These are phyloP conservation scores for Mola mola DNA, from an alignment of 2,113 vertebrate species.

Conservation along the genomic window DNA sequence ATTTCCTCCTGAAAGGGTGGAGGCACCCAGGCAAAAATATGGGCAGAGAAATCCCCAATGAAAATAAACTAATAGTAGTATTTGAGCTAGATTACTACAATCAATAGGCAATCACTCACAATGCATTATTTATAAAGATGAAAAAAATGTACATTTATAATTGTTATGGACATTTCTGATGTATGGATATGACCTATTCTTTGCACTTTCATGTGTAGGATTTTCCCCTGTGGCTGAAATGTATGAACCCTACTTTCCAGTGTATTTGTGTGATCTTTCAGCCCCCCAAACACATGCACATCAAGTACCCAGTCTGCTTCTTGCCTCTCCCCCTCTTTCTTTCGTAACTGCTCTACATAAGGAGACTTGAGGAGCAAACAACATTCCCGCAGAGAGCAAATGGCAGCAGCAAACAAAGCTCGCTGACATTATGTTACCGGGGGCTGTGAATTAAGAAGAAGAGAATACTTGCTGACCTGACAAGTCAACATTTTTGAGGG, in stretches of 20 bases:
- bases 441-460: slow-evolving; percentile 46
- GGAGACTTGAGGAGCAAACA: slow-evolving; percentile 35
- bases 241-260: slow-evolving; percentile 60
- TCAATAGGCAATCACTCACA: slow-evolving; percentile 82
- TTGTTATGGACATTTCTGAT: slow-evolving; percentile 69
- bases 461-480: slow-evolving; percentile 53
- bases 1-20: slow-evolving; percentile 5
- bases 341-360: slow-evolving; percentile 77
- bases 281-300: slow-evolving; percentile 27
- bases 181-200: slow-evolving; percentile 75
- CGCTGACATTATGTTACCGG: slow-evolving; percentile 59
- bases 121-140: slow-evolving; percentile 82
- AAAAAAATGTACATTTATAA: slow-evolving; percentile 74
- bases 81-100: slow-evolving; percentile 73
- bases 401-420: slow-evolving; percentile 60
- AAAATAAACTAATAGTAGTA: slow-evolving; percentile 59
- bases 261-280: slow-evolving; percentile 66
- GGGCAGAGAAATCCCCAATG: slow-evolving; percentile 31
- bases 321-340: slow-evolving; percentile 38
- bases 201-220: slow-evolving; percentile 64
- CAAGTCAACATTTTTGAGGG: slow-evolving; percentile 29
- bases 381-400: slow-evolving; percentile 54
- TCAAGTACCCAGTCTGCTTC: slow-evolving; percentile 29
- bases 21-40: slow-evolving; percentile 15
- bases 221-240: slow-evolving; percentile 68